Base-by-base conservation (phyloP, 2,113 vertebrate species). In the Zingel zingel region DNA sequence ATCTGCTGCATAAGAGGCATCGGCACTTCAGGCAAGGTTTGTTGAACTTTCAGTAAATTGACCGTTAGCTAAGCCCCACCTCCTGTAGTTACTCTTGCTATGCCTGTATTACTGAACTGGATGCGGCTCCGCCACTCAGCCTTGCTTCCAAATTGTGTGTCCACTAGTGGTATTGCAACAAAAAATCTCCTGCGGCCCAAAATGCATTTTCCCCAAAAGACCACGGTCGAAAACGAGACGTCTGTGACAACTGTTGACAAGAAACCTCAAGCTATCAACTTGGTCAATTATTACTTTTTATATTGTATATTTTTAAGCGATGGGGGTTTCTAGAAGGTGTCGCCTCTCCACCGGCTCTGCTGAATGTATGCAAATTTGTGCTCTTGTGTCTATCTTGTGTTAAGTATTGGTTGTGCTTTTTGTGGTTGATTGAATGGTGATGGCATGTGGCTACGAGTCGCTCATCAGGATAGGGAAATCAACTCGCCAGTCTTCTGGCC, bases 21-120 rank as follows among this genome's bases (percentile, higher is more conserved):
- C 13, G 95, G 97, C 93, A 97, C 96, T 45, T 96, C 97, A 0
- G 98, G 97, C 83, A 98, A 98, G 97, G 97, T 98, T 91, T 4
- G 83, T 77, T 67, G 43, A 36, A 19, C 3, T 19, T 15, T 39
- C 1, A 59, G 45, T 21, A 18, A 39, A n/a, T 14, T 76, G 27
- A 33, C 48, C 1, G 0, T 39, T 63, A 43, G 33, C 61, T 13
- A n/a, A 43, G 36, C 62, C 21, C 13, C 7, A 6, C 18, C 19
- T 43, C 12, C 10, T 21, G 61, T 43, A 63, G 12, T 63, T 43
- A 63, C 61, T 33, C 27, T 33, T 61, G 27, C 58, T 33, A 19
- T 4, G 19, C 30, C 25, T 43, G 36, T 39, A 9, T 39, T 39
- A 39, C 9, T 39, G 23, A 57, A 27, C 23, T 14, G 54, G 23